phyloP scores from a whole-genome alignment of 2,113 vertebrate species.

The Mastomys natalensis region DNA sequence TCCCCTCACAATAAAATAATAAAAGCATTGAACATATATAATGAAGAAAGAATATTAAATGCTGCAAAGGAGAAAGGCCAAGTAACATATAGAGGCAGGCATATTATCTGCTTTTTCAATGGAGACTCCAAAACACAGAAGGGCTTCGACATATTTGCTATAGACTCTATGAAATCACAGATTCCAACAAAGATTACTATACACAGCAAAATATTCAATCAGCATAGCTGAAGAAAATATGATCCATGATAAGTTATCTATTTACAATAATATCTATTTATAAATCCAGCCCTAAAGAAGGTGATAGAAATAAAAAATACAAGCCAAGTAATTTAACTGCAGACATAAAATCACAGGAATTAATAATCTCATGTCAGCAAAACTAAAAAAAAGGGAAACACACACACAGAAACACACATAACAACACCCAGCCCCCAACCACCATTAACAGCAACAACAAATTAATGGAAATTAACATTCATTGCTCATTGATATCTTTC shows the following conservation, averaged over 20 bases:
- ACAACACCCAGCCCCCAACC: rapidly evolving
- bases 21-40: neutral
- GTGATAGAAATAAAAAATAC: neutral
- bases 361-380: neutral
- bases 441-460: neutral
- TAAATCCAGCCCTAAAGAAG: neutral
- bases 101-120: neutral
- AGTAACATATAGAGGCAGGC: neutral
- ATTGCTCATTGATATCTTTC: too few species aligned
- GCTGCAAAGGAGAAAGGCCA: neutral
- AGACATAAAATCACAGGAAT: neutral
- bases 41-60: neutral
- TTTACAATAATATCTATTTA: neutral
- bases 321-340: neutral
- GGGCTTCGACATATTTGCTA: neutral
- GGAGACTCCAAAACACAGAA: neutral
- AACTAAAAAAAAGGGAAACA: neutral
- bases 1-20: neutral
- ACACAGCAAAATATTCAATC: neutral
- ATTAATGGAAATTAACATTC: too few species aligned
- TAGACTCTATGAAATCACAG: neutral
- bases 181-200: neutral
- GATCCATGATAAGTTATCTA: neutral
- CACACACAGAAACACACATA: neutral
- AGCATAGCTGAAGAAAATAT: neutral